Evolutionary conservation across 2,888 invertebrate species (phyloP).

Genomic region (Dioctria linearis): DNA sequence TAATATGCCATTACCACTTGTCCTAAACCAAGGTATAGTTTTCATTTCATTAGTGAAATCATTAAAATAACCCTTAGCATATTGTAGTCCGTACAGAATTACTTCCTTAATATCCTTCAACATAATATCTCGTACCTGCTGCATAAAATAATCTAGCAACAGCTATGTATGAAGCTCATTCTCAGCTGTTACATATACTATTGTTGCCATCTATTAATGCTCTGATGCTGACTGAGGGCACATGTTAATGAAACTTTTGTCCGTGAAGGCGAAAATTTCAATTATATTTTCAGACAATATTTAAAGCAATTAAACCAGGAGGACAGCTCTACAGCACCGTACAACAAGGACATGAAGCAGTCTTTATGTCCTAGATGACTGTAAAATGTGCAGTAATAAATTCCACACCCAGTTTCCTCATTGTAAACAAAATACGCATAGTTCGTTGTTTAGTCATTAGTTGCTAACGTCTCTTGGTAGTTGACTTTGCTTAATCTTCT

Average conservation of each 20-base stretch:
- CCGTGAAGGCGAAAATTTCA: neutral
- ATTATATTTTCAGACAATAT: neutral
- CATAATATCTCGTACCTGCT: neutral
- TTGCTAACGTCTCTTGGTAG: neutral
- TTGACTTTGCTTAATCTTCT: neutral
- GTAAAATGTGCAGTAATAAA: neutral
- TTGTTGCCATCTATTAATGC: neutral
- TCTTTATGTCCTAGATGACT: neutral
- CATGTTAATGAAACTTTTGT: constrained; percentile 10
- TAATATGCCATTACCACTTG: too few relatives aligned
- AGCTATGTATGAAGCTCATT: neutral
- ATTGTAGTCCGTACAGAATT: neutral
- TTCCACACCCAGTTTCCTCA: neutral
- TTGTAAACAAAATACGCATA: neutral
- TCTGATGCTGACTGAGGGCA: neutral
- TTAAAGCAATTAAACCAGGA: neutral
- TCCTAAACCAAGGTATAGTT: too few relatives aligned
- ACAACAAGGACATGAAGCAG: neutral
- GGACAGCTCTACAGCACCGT: neutral
- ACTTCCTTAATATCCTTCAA: neutral
- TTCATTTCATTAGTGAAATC: neutral
- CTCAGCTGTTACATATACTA: neutral
- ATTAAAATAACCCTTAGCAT: neutral
- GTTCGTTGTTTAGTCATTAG: neutral
- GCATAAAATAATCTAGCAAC: neutral